Evolutionary conservation across 2,797 vertebrate species (phyloP).

Genomic region (Protosalanx chinensis): DNA sequence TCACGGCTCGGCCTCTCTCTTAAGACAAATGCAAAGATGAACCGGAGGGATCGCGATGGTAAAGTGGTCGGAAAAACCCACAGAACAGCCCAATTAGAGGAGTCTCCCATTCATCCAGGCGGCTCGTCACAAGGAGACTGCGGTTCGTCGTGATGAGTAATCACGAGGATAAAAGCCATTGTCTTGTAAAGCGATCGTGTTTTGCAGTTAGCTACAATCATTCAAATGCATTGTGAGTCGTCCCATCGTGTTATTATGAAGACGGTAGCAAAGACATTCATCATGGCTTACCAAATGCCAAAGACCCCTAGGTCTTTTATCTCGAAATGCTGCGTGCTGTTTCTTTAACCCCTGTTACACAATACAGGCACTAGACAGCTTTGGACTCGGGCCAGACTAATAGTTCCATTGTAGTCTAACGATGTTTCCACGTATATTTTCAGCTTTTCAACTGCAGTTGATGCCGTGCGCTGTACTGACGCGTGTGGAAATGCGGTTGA

Average conservation of each 20-base stretch:
- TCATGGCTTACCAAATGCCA: conserved; percentile 16
- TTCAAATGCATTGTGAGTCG: conserved; percentile 45
- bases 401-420: not conserved
- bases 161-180: conserved; percentile 48
- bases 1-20: conserved; percentile 52
- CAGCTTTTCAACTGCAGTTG: not conserved
- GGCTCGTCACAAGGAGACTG: conserved; percentile 31
- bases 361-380: not conserved
- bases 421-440: not conserved
- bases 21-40: conserved; percentile 64
- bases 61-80: conserved; percentile 49
- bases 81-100: conserved; percentile 44
- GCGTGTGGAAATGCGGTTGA: not conserved
- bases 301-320: not conserved
- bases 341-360: not conserved
- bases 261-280: conserved; percentile 44
- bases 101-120: conserved; percentile 40
- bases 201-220: conserved; percentile 50
- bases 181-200: conserved; percentile 32
- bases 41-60: conserved; percentile 46
- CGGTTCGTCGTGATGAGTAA: conserved; percentile 47
- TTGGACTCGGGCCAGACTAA: not conserved
- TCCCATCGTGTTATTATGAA: conserved; percentile 39
- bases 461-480: conserved; percentile 19
- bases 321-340: not conserved